These are phyloP conservation scores for Capitulum mitella DNA, from an alignment of 2,888 invertebrate species.

Conservation along the genomic window DNA sequence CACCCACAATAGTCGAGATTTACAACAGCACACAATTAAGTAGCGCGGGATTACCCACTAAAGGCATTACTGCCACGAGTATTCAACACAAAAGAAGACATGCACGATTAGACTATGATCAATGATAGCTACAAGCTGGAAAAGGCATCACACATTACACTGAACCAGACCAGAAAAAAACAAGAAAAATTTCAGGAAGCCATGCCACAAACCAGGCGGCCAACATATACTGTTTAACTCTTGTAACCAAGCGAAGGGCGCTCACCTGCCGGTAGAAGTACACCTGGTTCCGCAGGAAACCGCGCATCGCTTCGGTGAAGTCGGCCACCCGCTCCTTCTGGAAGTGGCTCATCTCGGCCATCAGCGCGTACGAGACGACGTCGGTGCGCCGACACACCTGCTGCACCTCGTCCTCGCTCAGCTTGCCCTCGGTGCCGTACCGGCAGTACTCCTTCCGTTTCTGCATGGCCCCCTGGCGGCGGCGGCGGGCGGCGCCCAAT, in stretches of 20 bases:
- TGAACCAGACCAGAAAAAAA: too few relatives aligned
- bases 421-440: slow-evolving; percentile 66
- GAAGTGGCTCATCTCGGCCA: slow-evolving; percentile 93
- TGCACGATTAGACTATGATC: too few relatives aligned
- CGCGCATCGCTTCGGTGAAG: slow-evolving; percentile 74
- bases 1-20: neutral
- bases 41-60: too few relatives aligned
- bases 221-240: too few relatives aligned
- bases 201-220: too few relatives aligned
- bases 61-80: too few relatives aligned
- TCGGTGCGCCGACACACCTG: slow-evolving; percentile 78
- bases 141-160: too few relatives aligned
- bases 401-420: slow-evolving; percentile 68
- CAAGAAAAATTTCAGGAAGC: too few relatives aligned
- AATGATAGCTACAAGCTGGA: too few relatives aligned
- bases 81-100: too few relatives aligned
- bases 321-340: slow-evolving; percentile 77
- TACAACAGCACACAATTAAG: neutral
- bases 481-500: too few relatives aligned
- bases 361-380: slow-evolving; percentile 80
- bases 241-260: too few relatives aligned
- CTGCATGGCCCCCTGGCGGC: slow-evolving; percentile 59
- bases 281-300: slow-evolving; percentile 80
- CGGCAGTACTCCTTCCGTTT: slow-evolving; percentile 83
- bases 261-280: slow-evolving; percentile 74